These are phyloP conservation scores for Nasonia giraulti DNA, from an alignment of 1,140 invertebrate species.

Conservation along the genomic window DNA sequence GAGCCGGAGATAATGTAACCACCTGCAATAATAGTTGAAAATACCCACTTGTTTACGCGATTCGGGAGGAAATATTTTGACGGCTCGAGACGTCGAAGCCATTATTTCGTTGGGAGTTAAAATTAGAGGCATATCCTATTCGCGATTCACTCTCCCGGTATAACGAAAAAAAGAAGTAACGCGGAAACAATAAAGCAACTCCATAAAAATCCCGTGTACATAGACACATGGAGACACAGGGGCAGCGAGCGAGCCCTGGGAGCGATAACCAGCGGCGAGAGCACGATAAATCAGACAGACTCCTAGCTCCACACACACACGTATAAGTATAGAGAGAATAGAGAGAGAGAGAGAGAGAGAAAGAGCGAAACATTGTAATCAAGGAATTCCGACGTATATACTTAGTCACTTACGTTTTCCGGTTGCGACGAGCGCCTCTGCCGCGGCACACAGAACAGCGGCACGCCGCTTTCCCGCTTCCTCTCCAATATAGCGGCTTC, in stretches of 20 bases:
- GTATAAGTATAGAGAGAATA: not conserved
- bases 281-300: not conserved
- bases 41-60: too few relatives aligned
- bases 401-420: slow-evolving; percentile 67
- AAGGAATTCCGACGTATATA: slow-evolving; percentile 23
- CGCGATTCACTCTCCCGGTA: not conserved
- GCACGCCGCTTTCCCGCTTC: slow-evolving; percentile 73
- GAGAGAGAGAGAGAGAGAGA: too few relatives aligned
- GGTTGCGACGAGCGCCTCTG: slow-evolving; percentile 72
- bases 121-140: too few relatives aligned
- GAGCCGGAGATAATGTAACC: too few relatives aligned
- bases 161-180: too few relatives aligned
- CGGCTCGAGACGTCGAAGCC: too few relatives aligned
- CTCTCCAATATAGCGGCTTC: slow-evolving; percentile 73
- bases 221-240: too few relatives aligned
- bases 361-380: not conserved
- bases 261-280: not conserved
- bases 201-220: too few relatives aligned
- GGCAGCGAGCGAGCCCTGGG: not conserved
- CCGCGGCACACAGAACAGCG: slow-evolving; percentile 73
- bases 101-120: too few relatives aligned
- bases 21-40: too few relatives aligned
- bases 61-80: too few relatives aligned
- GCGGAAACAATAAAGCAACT: too few relatives aligned
- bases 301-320: not conserved